Conservation (phyloP, 2,113 vertebrate species). For the Calyptommatus sinebrachiatus region DNA sequence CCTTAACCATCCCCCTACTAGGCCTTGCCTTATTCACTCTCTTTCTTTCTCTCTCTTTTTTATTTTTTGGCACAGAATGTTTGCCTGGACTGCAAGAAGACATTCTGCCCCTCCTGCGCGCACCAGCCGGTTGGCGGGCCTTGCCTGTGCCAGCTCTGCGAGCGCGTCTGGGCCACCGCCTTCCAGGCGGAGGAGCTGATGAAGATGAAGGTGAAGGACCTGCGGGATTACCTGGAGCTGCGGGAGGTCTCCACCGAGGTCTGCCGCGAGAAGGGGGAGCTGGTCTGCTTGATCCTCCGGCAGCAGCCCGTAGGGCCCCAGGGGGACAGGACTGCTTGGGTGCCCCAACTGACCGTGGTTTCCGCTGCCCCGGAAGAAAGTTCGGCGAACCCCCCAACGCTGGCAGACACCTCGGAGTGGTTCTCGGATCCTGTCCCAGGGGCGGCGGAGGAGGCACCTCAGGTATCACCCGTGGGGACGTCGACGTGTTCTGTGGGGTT, state of each 20-base stretch:
- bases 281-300: conserved; percentile 88
- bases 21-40: too few species aligned
- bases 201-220: conserved; percentile 97
- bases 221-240: conserved; percentile 90
- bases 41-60: neutral
- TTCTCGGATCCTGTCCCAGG: conserved; percentile 49
- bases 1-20: too few species aligned
- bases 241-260: conserved; percentile 87
- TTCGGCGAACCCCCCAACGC: conserved; percentile 65
- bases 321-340: conserved; percentile 64
- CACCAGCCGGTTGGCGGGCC: conserved; percentile 74
- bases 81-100: conserved; percentile 91
- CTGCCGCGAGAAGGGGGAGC: conserved; percentile 95
- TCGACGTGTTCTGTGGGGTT: too few species aligned
- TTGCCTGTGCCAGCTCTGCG: conserved; percentile 88
- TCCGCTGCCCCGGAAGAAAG: conserved; percentile 63
- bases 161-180: conserved; percentile 84
- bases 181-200: conserved; percentile 87
- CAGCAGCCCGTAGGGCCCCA: conserved; percentile 71
- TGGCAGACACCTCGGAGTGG: conserved; percentile 10
- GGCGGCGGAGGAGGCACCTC: conserved; percentile 64
- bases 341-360: conserved; percentile 36
- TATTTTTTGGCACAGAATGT: conserved; percentile 72
- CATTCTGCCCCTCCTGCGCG: conserved; percentile 81
- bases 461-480: conserved; percentile 58